These are phyloP conservation scores for Cirrhinus mrigala DNA, from an alignment of 2,797 vertebrate genomes.

Conservation along the genomic window DNA sequence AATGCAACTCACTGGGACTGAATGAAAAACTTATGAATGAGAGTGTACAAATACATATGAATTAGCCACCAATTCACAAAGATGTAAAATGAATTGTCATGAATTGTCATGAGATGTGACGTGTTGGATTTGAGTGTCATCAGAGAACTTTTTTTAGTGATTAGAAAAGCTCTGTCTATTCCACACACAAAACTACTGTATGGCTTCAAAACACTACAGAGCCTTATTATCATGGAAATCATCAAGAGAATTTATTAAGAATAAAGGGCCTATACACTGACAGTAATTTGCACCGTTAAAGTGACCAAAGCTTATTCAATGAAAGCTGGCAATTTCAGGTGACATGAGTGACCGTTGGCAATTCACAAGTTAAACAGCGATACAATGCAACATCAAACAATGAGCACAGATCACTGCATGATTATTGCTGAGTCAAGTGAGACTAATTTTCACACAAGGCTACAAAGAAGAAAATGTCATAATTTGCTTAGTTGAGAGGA, in stretches of 20 bases:
- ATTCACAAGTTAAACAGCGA: background rate
- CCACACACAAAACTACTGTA: background rate
- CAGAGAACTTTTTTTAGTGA: background rate
- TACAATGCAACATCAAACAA: background rate
- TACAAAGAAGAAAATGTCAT: conserved; percentile 6
- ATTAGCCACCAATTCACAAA: background rate
- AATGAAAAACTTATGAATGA: background rate
- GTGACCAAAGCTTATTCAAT: background rate
- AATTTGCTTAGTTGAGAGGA: conserved; percentile 61
- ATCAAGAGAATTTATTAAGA: too few species aligned
- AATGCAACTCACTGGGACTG: background rate
- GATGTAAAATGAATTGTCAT: background rate
- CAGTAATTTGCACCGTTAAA: background rate
- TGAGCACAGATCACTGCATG: background rate
- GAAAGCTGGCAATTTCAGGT: background rate
- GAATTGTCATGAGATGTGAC: background rate
- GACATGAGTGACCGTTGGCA: background rate
- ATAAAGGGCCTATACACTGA: background rate
- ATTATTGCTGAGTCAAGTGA: background rate
- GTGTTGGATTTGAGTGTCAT: background rate
- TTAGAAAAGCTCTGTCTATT: background rate
- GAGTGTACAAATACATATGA: background rate
- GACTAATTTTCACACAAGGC: background rate
- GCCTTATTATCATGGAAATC: background rate
- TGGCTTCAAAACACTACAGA: background rate